These are phyloP conservation scores for Stenolophus ochropezus DNA, from an alignment of 2,888 invertebrate species.

Conservation along the genomic window DNA sequence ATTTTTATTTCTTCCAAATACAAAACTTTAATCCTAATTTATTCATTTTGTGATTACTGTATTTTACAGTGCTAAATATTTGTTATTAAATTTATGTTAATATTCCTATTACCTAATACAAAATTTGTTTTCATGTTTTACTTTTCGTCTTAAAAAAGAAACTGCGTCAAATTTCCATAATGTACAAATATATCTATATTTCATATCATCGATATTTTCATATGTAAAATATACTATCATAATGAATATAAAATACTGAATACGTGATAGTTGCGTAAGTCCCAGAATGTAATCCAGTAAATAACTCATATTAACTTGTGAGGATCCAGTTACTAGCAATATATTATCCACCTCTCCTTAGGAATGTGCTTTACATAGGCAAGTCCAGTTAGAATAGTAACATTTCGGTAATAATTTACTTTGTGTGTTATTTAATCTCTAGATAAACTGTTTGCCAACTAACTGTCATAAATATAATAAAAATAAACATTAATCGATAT, in stretches of 20 bases:
- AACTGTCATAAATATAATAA: slow-evolving; percentile 54
- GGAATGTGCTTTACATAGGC: slow-evolving; percentile 8
- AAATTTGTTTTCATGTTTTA: not conserved
- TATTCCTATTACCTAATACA: too few species aligned
- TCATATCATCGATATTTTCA: not conserved
- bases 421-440: slow-evolving; percentile 35
- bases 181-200: not conserved
- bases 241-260: not conserved
- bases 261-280: not conserved
- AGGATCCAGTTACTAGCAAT: not conserved
- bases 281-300: not conserved
- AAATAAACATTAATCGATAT: slow-evolving; percentile 53
- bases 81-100: too few species aligned
- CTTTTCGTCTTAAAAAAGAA: not conserved
- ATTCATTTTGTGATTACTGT: too few species aligned
- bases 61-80: too few species aligned
- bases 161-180: not conserved
- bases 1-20: too few species aligned
- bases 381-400: slow-evolving; percentile 35
- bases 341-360: not conserved
- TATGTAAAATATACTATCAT: not conserved
- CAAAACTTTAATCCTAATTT: too few species aligned
- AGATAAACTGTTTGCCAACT: slow-evolving; percentile 48
- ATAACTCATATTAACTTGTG: not conserved
- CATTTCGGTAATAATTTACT: slow-evolving; percentile 34